phyloP scores from a whole-genome alignment of 2,888 invertebrate species.

The Cheilosia grossa region DNA sequence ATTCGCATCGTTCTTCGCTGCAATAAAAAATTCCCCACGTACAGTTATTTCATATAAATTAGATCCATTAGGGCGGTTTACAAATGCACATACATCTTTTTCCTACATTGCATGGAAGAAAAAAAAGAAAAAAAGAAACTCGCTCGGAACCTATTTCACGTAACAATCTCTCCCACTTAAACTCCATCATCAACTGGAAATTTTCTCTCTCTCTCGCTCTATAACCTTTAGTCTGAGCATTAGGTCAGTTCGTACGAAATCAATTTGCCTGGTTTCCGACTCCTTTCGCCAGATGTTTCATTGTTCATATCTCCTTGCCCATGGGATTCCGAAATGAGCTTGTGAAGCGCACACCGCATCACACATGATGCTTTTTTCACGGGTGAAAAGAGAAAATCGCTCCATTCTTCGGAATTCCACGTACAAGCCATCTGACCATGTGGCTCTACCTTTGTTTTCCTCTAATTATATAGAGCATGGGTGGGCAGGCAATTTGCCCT shows the following conservation, averaged over 20 bases:
- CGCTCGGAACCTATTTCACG: constrained; percentile 15
- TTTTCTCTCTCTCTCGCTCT: constrained; percentile 2
- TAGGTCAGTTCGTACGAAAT: constrained; percentile 43
- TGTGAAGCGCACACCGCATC: constrained; percentile 14
- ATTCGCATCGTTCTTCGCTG: too few species aligned
- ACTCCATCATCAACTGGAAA: constrained; percentile 21
- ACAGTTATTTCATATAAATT: too few species aligned
- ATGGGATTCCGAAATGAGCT: constrained; percentile 47
- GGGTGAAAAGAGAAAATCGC: constrained; percentile 49
- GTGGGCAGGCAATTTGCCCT: constrained; percentile 32
- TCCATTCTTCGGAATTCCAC: constrained; percentile 21
- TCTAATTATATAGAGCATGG: constrained; percentile 16
- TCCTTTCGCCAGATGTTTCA: constrained; percentile 52
- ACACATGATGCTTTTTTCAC: constrained; percentile 19
- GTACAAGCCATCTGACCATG: constrained; percentile 23
- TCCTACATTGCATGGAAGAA: too few species aligned
- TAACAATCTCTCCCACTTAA: constrained; percentile 17
- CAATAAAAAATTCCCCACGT: too few species aligned
- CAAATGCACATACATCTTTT: too few species aligned
- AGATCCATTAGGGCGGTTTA: too few species aligned
- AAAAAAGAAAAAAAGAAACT: neutral
- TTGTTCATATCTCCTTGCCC: constrained; percentile 25
- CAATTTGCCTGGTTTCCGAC: constrained; percentile 21
- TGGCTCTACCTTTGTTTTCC: constrained; percentile 33
- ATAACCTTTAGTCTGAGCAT: constrained; percentile 40